These are phyloP conservation scores for Lepidochitona cinerea DNA, from an alignment of 2,888 invertebrate genomes.

Conservation along the genomic window DNA sequence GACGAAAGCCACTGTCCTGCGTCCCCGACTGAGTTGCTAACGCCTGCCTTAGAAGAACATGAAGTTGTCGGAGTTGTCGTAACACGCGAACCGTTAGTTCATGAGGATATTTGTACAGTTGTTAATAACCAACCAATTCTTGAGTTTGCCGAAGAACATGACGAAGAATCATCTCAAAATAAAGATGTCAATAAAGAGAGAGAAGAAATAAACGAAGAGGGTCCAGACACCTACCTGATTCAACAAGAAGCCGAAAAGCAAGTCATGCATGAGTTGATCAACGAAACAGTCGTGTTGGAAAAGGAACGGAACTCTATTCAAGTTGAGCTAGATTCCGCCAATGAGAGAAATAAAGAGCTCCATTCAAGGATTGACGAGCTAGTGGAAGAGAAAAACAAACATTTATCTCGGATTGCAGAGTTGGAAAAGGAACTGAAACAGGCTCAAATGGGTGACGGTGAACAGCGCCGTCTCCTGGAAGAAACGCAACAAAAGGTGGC, in stretches of 20 bases:
- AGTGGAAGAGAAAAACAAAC: conserved; percentile 39
- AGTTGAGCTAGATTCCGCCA: not conserved
- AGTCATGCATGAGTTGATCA: not conserved
- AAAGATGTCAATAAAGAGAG: no score
- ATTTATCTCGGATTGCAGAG: conserved; percentile 33
- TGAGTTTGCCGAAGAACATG: not conserved
- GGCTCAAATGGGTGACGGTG: conserved; percentile 32
- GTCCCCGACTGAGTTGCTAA: no score
- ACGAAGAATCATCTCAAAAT: not conserved
- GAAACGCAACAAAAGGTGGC: not conserved
- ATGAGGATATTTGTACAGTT: no score
- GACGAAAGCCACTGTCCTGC: no score
- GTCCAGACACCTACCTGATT: not conserved
- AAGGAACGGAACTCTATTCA: not conserved
- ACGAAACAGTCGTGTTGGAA: not conserved
- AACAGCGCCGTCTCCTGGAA: conserved; percentile 14
- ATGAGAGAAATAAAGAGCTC: not conserved
- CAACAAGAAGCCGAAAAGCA: not conserved
- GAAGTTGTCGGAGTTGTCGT: no score
- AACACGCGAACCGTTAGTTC: no score
- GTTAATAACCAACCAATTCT: no score
- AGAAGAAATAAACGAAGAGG: not conserved
- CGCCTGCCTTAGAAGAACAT: no score
- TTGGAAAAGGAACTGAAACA: conserved; percentile 36
- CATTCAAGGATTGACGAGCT: conserved; percentile 35